Conservation (phyloP, 2,797 vertebrate species). For the Lerista edwardsae region DNA sequence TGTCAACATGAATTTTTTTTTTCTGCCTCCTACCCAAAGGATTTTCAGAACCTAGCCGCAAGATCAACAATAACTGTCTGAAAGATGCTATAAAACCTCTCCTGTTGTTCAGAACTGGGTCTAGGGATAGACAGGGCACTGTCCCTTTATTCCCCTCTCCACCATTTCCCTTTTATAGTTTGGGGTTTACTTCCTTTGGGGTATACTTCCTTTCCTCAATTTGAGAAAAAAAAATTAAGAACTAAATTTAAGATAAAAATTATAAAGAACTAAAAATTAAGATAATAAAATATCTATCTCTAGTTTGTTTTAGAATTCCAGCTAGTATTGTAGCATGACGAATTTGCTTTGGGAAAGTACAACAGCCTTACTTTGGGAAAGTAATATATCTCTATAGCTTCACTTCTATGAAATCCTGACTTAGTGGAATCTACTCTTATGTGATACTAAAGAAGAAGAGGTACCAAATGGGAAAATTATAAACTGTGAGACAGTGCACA, state of each 20-base stretch:
- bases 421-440: background rate
- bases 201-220: too few relatives aligned
- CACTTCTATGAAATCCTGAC: background rate
- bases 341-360: too few relatives aligned
- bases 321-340: background rate
- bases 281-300: too few relatives aligned
- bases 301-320: background rate
- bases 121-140: background rate
- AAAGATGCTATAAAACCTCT: background rate
- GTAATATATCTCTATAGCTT: too few relatives aligned
- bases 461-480: too few relatives aligned
- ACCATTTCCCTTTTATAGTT: background rate
- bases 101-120: background rate
- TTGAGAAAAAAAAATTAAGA: too few relatives aligned
- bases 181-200: too few relatives aligned
- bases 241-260: too few relatives aligned
- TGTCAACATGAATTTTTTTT: background rate
- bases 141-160: background rate
- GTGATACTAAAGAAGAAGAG: background rate
- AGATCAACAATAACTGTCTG: background rate
- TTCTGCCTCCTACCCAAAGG: too few relatives aligned
- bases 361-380: too few relatives aligned
- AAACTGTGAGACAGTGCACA: too few relatives aligned
- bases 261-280: too few relatives aligned
- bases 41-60: background rate